These are phyloP conservation scores for Galagoides demidoff DNA, from an alignment of 2,797 vertebrate genomes.

Conservation along the genomic window DNA sequence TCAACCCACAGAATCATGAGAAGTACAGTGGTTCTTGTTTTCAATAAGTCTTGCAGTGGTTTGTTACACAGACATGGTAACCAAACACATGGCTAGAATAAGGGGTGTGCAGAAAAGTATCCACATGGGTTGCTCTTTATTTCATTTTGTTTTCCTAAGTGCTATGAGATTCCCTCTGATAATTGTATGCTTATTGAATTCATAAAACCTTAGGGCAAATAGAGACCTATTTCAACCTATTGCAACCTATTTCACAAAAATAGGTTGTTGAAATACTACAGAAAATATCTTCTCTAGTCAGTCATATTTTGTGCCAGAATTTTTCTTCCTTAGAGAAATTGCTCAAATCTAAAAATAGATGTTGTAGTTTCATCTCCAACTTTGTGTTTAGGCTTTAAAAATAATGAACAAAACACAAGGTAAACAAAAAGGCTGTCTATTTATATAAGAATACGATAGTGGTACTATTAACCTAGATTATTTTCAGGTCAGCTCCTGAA, in stretches of 20 bases:
- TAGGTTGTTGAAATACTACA: neutral
- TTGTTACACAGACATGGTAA: neutral
- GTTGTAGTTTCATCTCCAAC: neutral
- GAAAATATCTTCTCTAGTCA: neutral
- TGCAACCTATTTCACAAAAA: neutral
- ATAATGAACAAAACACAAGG: neutral
- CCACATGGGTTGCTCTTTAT: neutral
- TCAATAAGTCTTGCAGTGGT: neutral
- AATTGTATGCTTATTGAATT: conserved; percentile 14
- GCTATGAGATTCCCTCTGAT: neutral
- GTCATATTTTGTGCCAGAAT: neutral
- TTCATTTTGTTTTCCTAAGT: neutral
- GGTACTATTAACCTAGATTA: neutral
- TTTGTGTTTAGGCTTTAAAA: conserved; percentile 37
- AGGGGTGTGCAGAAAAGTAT: neutral
- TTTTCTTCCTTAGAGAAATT: conserved; percentile 35
- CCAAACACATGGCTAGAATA: neutral
- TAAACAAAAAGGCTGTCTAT: neutral
- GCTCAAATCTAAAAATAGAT: conserved; percentile 4
- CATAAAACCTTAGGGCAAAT: neutral
- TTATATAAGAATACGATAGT: neutral
- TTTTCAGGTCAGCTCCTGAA: neutral
- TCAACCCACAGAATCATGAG: neutral
- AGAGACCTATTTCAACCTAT: too few relatives aligned
- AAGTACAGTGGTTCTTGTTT: neutral